A percentile compares a stretch with the other conserved stretches of the same genome.
These are phyloP conservation scores for Drosophila rubida DNA, from an alignment of 2,888 invertebrate genomes.

Conservation along the genomic window DNA sequence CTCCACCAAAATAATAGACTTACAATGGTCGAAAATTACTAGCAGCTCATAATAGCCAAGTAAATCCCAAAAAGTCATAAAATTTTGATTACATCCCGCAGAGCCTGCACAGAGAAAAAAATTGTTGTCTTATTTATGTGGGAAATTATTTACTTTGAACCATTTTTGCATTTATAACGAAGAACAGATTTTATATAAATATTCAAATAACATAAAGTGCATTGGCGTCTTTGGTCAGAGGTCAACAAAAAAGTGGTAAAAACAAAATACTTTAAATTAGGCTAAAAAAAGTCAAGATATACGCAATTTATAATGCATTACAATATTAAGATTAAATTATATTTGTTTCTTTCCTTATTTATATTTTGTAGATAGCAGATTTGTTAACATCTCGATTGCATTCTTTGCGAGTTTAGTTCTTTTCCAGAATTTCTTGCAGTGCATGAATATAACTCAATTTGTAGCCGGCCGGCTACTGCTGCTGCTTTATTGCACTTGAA, in stretches of 20 bases:
- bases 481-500: conserved; percentile 68
- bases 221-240: no score
- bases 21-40: background rate
- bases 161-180: no score
- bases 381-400: background rate
- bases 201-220: no score
- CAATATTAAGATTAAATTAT: no score
- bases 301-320: no score
- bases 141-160: no score
- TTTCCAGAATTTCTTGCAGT: background rate
- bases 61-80: background rate
- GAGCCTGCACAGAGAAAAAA: background rate
- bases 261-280: no score
- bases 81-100: background rate
- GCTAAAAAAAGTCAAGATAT: no score
- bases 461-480: conserved; percentile 27
- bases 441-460: conserved; percentile 8
- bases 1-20: background rate
- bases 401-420: background rate
- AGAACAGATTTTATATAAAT: no score
- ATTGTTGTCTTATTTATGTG: background rate
- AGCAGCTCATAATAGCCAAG: background rate
- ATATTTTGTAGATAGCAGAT: background rate
- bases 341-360: no score
- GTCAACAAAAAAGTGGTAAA: no score